phyloP scores from a whole-genome alignment of 2,113 vertebrate species.

The Ceratotherium simum region DNA sequence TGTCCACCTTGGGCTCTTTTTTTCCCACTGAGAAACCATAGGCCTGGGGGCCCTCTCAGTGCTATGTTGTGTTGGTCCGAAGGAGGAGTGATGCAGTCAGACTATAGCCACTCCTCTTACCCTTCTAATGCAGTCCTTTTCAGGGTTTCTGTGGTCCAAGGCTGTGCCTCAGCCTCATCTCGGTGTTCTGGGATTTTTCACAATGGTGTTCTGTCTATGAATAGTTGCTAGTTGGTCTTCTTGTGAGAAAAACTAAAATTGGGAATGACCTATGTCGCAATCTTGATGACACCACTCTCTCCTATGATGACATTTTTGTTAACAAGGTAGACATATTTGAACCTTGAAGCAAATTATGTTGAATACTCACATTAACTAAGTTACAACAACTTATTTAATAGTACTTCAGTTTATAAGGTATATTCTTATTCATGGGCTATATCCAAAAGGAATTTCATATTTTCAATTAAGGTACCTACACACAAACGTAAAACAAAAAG shows the following conservation, averaged over 20 bases:
- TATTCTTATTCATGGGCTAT: constrained; percentile 37
- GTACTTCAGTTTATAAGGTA: background rate
- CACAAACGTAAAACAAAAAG: background rate
- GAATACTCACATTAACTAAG: constrained; percentile 34
- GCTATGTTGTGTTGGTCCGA: background rate
- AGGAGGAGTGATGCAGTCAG: background rate
- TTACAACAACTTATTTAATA: background rate
- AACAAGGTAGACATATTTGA: constrained; percentile 63
- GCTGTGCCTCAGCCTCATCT: background rate
- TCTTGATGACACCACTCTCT: background rate
- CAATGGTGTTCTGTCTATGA: background rate
- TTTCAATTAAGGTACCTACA: constrained; percentile 13
- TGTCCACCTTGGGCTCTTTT: background rate
- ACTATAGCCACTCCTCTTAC: background rate
- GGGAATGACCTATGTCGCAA: background rate
- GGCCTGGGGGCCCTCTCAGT: background rate
- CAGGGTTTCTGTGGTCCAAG: background rate
- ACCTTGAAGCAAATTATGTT: constrained; percentile 69
- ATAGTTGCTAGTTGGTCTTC: background rate
- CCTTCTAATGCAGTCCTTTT: background rate
- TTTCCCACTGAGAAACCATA: background rate
- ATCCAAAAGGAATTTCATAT: constrained; percentile 48
- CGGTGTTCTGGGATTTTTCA: background rate
- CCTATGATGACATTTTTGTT: background rate
- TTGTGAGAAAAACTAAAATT: background rate